Conservation (phyloP, 2,888 invertebrate genomes). For the Xylota segnis region DNA sequence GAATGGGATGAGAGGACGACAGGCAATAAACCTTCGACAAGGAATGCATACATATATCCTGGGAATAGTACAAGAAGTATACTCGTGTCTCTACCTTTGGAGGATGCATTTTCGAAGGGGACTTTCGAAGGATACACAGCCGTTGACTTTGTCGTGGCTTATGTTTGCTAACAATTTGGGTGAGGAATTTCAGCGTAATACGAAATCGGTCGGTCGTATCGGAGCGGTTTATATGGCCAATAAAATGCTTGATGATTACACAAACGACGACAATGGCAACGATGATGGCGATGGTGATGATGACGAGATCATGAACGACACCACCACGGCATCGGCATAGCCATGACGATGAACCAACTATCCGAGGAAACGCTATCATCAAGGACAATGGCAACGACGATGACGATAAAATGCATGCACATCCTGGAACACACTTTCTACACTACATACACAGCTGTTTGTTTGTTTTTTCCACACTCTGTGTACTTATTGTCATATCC, state of each 20-base stretch:
- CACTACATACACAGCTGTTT: no score
- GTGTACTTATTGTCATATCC: constrained; percentile 27
- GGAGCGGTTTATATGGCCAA: constrained; percentile 51
- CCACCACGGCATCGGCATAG: background rate
- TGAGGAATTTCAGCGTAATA: constrained; percentile 3
- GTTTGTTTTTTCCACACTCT: background rate
- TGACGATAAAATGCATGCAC: constrained; percentile 52
- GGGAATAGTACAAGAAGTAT: background rate
- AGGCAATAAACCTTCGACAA: background rate
- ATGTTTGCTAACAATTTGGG: constrained; percentile 21
- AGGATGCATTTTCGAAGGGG: background rate
- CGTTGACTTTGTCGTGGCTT: background rate
- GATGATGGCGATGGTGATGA: constrained; percentile 6
- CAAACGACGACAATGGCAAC: constrained; percentile 17
- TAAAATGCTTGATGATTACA: constrained; percentile 62
- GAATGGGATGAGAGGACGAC: background rate
- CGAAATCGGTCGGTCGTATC: constrained; percentile 3
- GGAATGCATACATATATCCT: no score
- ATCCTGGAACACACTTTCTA: constrained; percentile 33
- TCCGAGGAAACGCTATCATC: background rate
- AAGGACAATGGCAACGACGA: constrained; percentile 10
- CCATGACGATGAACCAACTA: background rate
- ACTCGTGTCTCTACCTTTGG: no score
- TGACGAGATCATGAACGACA: constrained; percentile 25
- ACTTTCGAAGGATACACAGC: background rate